Base-by-base conservation (phyloP, 2,888 invertebrate species). In the Neoscelio sp. region DNA sequence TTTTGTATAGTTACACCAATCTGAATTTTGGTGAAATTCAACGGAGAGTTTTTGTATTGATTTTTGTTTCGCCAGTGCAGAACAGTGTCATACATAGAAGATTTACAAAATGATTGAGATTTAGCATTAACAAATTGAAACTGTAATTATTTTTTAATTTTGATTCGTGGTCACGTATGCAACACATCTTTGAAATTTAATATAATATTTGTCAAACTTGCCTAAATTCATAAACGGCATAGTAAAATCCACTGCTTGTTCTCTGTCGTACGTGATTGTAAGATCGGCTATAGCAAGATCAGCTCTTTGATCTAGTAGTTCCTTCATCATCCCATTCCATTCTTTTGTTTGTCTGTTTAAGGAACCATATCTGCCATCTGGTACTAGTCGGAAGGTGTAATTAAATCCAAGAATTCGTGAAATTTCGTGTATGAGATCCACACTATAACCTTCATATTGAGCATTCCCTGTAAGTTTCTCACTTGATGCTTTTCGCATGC, bases 161-260 rank as follows among this genome's bases (percentile, higher is more conserved):
- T n/a, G n/a, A n/a, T n/a, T n/a, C n/a, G n/a, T n/a, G n/a, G n/a
- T n/a, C n/a, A n/a, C n/a, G n/a, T n/a, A n/a, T n/a, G n/a, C n/a
- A n/a, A n/a, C n/a, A n/a, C n/a, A n/a, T n/a, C n/a, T 46, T 23
- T 46, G 2, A n/a, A 12, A 23, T 6, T 23, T 6, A 6, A 23
- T 23, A 23, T 6, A 23, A 23, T 6, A 4, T 23, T n/a, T n/a
- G n/a, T n/a, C n/a, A n/a, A 23, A 6, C 4, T 91, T 89, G 92
- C 97, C 97, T 78, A 99, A 92, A 83, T 97, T 98, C 97, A 99
- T 98, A 91, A 99, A 99, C 0, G 99, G 99, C 91, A 97, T 97
- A 1, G 90, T 90, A 87, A 95, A 95, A 87, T 94, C 94, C n/a
- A 94, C 93, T 38, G 93, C 94, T 87, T 96, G 94, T 89, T 98